Evolutionary conservation across 2,113 vertebrate genomes (phyloP), one percentile per base, ranked within the genome.

Genomic region (Axis porcinus): DNA sequence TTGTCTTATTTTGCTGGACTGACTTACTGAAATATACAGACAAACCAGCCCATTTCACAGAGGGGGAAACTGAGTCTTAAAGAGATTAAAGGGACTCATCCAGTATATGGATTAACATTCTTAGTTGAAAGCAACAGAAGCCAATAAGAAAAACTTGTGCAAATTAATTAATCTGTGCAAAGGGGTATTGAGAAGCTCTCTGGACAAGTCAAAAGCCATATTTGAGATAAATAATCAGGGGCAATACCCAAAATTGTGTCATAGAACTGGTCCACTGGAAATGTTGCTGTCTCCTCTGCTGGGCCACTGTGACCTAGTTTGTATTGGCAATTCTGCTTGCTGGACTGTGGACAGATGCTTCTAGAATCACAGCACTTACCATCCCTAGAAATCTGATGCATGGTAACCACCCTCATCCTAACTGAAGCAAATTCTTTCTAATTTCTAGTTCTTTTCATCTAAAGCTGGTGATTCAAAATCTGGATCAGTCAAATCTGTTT

Each of bases 371-470:
- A 40, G 7, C 17, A 7, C 21, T 36, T n/a, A 17, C 9, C 6
- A n/a, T 11, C 19, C 19, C 25, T 30, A 55, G 40, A 40, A 40
- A 60, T 10, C 11, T 2, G 0, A 1, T 3, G 10, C 2, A 1
- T 9, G 23, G 13, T 3, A n/a, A 17, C 33, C 16, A 36, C 21
- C 27, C 5, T 9, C 5, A 11, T 21, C 2, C 21, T 90, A 11
- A 33, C 0, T 19, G 17, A 91, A 64, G 47, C 11, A 12, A 54
- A n/a, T n/a, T 47, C 23, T 17, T 33, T 70, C 7, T n/a, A 1
- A 0, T 15, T 27, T 86, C 25, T 40, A 62, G 40, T n/a, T 40
- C 27, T 78, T 89, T 79, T 10, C 30, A n/a, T n/a, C 30, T 28
- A 25, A 5, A 54, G 76, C 15, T 43, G 11, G 4, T 21, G 15